Percentiles rank a stretch among this genome's conserved stretches.
phyloP scores from a whole-genome alignment of 1,140 invertebrate genomes.

The Cheumatopsyche charites region DNA sequence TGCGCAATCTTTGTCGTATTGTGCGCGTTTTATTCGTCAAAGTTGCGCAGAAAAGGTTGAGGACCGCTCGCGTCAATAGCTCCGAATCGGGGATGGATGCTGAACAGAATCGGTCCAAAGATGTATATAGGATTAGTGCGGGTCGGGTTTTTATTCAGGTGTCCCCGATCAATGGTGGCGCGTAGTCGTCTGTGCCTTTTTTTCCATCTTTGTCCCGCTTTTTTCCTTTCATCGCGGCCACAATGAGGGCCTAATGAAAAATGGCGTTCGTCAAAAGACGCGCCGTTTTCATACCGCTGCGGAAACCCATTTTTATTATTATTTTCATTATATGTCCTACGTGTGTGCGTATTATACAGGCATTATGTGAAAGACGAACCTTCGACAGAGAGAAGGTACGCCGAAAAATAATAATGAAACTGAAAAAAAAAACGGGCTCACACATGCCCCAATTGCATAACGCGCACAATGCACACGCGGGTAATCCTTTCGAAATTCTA shows the following conservation, averaged over 20 bases:
- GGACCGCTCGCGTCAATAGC: constrained; percentile 38
- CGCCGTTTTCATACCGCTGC: constrained; percentile 35
- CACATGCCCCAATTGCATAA: no score
- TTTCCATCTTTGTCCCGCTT: constrained; percentile 44
- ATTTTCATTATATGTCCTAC: background rate
- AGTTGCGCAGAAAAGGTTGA: constrained; percentile 27
- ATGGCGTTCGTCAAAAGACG: constrained; percentile 44
- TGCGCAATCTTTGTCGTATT: no score
- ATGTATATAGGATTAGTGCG: constrained; percentile 44
- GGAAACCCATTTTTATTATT: constrained; percentile 27
- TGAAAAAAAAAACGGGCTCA: background rate
- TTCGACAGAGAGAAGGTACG: background rate
- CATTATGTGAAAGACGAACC: background rate
- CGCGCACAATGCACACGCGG: no score
- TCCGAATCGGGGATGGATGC: constrained; percentile 5
- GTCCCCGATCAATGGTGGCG: constrained; percentile 42
- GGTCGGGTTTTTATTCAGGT: constrained; percentile 46
- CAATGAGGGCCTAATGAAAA: constrained; percentile 45
- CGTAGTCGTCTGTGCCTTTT: constrained; percentile 38
- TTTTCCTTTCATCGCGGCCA: constrained; percentile 42
- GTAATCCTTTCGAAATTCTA: no score
- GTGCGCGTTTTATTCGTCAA: no score
- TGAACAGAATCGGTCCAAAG: background rate
- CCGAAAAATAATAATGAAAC: no score
- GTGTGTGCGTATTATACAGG: background rate